Conservation (phyloP, 2,888 invertebrate species). For the Cephus nigrinus region DNA sequence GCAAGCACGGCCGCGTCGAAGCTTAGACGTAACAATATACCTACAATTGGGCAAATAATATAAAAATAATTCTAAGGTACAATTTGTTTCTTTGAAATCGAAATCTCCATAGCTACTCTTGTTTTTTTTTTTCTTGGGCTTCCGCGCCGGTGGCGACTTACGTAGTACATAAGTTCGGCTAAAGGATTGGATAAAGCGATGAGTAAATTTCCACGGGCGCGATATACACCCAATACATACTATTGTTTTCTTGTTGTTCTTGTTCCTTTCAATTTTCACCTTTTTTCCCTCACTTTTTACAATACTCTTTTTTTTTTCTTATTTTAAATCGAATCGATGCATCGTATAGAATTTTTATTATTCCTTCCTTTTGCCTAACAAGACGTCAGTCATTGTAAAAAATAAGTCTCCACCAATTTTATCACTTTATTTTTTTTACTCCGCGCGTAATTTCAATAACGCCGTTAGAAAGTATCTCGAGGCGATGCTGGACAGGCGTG, state of each 20-base stretch:
- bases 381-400: slow-evolving; percentile 48
- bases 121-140: background rate
- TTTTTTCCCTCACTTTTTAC: background rate
- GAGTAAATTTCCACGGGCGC: background rate
- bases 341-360: slow-evolving; percentile 10
- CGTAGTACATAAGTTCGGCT: background rate
- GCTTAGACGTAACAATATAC: slow-evolving; percentile 21
- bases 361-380: slow-evolving; percentile 24
- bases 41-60: slow-evolving; percentile 45
- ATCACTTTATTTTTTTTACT: background rate
- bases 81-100: slow-evolving; percentile 10
- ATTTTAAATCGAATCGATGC: background rate
- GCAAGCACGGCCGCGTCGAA: background rate
- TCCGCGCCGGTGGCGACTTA: background rate
- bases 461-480: background rate
- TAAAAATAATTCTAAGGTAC: slow-evolving; percentile 47
- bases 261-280: background rate
- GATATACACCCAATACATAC: background rate
- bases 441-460: background rate
- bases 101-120: background rate
- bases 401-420: slow-evolving; percentile 37
- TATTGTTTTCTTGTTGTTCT: background rate
- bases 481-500: background rate
- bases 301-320: slow-evolving; percentile 1
- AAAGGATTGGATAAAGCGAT: background rate